phyloP scores from a whole-genome alignment of 64 coral and sea anemone species.

The Anthopleura sola region DNA sequence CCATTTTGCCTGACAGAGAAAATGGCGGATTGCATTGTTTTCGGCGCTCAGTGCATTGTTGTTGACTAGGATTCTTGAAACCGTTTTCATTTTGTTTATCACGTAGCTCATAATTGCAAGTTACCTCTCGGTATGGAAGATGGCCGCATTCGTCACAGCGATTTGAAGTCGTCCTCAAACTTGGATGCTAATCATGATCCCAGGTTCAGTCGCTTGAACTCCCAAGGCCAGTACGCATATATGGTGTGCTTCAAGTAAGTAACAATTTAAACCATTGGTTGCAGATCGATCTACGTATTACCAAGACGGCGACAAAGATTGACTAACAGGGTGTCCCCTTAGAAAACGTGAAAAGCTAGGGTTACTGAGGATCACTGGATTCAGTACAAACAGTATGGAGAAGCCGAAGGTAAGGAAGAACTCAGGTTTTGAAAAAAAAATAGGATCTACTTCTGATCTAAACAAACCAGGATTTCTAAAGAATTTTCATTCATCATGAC shows the following conservation, averaged over 20 bases:
- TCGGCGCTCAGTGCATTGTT: too few relatives aligned
- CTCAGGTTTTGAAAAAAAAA: too few relatives aligned
- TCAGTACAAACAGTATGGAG: neutral
- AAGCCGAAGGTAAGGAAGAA: neutral
- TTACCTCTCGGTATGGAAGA: conserved; percentile 6
- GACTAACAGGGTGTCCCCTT: neutral
- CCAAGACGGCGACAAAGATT: conserved; percentile 16
- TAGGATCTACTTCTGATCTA: too few relatives aligned
- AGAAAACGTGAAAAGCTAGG: neutral
- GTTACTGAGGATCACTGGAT: neutral
- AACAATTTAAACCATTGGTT: neutral
- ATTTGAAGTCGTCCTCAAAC: neutral
- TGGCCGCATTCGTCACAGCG: neutral
- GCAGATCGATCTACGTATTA: conserved; percentile 18
- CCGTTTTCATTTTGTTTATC: neutral
- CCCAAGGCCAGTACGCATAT: neutral
- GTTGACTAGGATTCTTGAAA: too few relatives aligned
- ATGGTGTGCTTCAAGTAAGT: neutral
- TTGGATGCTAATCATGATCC: neutral
- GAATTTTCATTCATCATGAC: too few relatives aligned
- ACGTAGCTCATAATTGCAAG: neutral
- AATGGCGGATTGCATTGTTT: too few relatives aligned
- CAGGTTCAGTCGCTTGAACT: neutral
- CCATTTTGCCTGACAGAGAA: too few relatives aligned
- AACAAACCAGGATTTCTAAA: too few relatives aligned